phyloP scores from a whole-genome alignment of 2,797 vertebrate species.

The Artibeus jamaicensis region DNA sequence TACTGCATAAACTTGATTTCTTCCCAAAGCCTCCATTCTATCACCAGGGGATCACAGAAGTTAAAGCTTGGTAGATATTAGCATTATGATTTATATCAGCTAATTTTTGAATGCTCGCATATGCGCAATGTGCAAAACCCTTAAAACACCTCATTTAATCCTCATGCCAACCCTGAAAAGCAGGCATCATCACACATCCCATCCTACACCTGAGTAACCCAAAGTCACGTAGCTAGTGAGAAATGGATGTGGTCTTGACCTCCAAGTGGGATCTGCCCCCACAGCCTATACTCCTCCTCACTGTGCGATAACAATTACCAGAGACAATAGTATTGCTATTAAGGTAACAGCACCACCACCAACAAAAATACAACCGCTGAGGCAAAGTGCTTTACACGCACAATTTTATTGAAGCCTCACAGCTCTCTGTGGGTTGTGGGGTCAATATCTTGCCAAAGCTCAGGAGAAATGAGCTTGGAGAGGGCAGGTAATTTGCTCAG shows the following conservation, averaged over 20 bases:
- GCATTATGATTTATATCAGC: neutral
- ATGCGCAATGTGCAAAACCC: neutral
- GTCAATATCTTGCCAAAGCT: neutral
- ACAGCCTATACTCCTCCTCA: neutral
- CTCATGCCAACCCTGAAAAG: neutral
- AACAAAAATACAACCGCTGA: neutral
- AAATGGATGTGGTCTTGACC: neutral
- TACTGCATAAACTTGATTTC: neutral
- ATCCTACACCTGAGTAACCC: neutral
- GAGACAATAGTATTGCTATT: neutral
- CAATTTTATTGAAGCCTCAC: neutral
- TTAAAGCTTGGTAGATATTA: neutral
- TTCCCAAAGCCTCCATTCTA: constrained; percentile 35
- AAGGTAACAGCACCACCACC: neutral
- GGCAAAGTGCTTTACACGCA: neutral
- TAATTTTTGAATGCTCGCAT: neutral
- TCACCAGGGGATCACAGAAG: neutral
- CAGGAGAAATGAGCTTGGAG: neutral
- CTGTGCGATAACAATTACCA: neutral
- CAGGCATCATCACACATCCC: neutral
- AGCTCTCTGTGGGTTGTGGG: neutral
- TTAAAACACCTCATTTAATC: neutral
- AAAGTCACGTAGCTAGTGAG: neutral
- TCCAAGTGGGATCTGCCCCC: neutral
- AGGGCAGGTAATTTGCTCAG: neutral